Evolutionary conservation across 2,888 invertebrate genomes (phyloP).

Genomic region (Synanthedon formicaeformis): DNA sequence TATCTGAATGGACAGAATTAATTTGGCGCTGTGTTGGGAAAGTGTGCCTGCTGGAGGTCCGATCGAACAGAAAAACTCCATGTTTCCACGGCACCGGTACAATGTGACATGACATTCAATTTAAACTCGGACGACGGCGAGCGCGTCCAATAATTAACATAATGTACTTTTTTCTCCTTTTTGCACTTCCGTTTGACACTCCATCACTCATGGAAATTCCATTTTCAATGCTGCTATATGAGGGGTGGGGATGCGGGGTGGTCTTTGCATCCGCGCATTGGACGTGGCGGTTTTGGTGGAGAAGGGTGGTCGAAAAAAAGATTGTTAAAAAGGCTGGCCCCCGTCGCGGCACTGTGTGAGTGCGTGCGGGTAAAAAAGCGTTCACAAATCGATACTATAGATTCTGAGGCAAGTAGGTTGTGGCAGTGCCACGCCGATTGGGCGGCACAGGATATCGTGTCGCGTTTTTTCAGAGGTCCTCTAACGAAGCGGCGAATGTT

Average conservation of each 20-base stretch:
- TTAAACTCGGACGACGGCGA: constrained; percentile 56
- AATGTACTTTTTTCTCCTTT: constrained; percentile 68
- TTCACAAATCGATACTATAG: constrained; percentile 70
- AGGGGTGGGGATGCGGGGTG: constrained; percentile 54
- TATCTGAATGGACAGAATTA: background rate
- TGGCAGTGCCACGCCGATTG: constrained; percentile 50
- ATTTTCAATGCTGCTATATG: constrained; percentile 67
- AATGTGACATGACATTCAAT: constrained; percentile 65
- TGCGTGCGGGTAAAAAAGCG: constrained; percentile 66
- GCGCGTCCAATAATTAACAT: constrained; percentile 68
- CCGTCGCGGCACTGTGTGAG: constrained; percentile 60
- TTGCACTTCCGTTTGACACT: constrained; percentile 69
- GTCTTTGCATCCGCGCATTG: constrained; percentile 69
- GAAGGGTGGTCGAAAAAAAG: constrained; percentile 64
- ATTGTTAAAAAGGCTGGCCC: constrained; percentile 69
- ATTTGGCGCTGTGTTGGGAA: constrained; percentile 7
- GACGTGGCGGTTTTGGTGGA: constrained; percentile 65
- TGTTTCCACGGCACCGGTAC: constrained; percentile 27
- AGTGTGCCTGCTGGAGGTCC: constrained; percentile 15
- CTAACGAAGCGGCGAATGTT: constrained; percentile 62
- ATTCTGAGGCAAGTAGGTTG: constrained; percentile 67
- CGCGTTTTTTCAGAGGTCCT: constrained; percentile 35
- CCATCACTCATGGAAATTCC: constrained; percentile 72
- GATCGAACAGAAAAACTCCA: constrained; percentile 31
- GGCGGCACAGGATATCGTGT: constrained; percentile 32